Conservation (phyloP, 2,888 invertebrate species). For the Tachystola acroxantha region DNA sequence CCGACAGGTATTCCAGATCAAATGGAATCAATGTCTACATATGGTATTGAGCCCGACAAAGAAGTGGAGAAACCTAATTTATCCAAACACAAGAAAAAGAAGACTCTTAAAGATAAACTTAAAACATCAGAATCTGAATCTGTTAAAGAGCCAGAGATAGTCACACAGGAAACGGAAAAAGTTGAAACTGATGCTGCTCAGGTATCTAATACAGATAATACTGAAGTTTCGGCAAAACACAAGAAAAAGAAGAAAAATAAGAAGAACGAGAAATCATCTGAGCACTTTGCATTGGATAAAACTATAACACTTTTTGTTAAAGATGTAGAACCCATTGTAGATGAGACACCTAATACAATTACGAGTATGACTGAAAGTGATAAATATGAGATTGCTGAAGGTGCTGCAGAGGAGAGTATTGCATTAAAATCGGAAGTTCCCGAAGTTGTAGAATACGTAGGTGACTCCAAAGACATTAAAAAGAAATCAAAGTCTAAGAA, state of each 20-base stretch:
- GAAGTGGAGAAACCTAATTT: not conserved
- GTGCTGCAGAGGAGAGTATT: not conserved
- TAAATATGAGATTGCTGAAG: not conserved
- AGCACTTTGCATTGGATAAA: conserved; percentile 17
- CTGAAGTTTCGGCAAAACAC: conserved; percentile 32
- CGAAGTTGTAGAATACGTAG: conserved; percentile 5
- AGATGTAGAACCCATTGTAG: not conserved
- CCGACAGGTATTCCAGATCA: not conserved
- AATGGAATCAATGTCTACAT: not conserved
- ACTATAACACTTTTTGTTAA: not conserved
- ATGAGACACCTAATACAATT: not conserved
- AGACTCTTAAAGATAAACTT: conserved; percentile 20
- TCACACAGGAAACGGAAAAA: conserved; percentile 14
- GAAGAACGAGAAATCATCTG: conserved; percentile 29
- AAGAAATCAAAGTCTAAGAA: conserved; percentile 21
- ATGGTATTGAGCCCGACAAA: not conserved
- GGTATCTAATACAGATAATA: conserved; percentile 12
- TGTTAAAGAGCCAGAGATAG: not conserved
- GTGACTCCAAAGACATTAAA: conserved; percentile 15
- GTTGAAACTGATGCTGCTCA: conserved; percentile 15
- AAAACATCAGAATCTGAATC: not conserved
- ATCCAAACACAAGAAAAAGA: conserved; percentile 25
- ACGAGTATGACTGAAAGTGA: not conserved
- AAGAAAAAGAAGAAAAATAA: conserved; percentile 36
- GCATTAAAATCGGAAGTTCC: not conserved